Evolutionary conservation across 1,140 invertebrate genomes (phyloP).

Genomic region (Solen grandis): DNA sequence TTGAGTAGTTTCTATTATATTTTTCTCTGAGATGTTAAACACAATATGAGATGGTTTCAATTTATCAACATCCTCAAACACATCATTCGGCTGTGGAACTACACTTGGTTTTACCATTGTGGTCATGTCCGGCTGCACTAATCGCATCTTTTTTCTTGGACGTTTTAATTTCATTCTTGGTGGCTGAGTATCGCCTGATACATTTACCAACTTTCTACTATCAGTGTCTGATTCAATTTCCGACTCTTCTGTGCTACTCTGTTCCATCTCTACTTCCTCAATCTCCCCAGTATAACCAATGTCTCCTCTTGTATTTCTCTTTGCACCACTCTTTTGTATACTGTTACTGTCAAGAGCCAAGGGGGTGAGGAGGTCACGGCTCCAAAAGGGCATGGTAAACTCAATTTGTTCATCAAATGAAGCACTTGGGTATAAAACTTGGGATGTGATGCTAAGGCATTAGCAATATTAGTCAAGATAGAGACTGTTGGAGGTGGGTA

Average conservation of each 20-base stretch:
- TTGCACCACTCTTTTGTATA: neutral
- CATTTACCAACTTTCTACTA: slow-evolving; percentile 28
- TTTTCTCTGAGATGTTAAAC: slow-evolving; percentile 28
- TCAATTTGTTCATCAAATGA: slow-evolving; percentile 98
- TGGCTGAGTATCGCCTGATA: slow-evolving; percentile 77
- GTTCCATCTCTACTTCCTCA: slow-evolving; percentile 63
- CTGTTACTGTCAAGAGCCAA: neutral
- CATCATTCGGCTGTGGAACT: slow-evolving; percentile 59
- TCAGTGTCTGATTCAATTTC: slow-evolving; percentile 88
- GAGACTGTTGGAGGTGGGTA: slow-evolving; percentile 87
- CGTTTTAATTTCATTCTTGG: slow-evolving; percentile 84
- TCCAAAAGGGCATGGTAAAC: slow-evolving; percentile 92
- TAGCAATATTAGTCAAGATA: slow-evolving; percentile 89
- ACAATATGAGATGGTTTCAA: neutral
- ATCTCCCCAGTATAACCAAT: slow-evolving; percentile 25
- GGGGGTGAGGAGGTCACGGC: slow-evolving; percentile 72
- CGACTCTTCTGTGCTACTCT: slow-evolving; percentile 85
- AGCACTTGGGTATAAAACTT: slow-evolving; percentile 93
- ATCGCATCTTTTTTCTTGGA: slow-evolving; percentile 83
- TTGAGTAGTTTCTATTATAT: neutral
- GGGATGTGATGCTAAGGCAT: slow-evolving; percentile 87
- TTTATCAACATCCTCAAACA: slow-evolving; percentile 83
- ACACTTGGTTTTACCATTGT: slow-evolving; percentile 1
- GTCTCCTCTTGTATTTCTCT: slow-evolving; percentile 10
- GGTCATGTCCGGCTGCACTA: slow-evolving; percentile 42